Evolutionary conservation across 2,113 vertebrate genomes (phyloP), one percentile per base, ranked within the genome.

Genomic region (Glareola pratincola): DNA sequence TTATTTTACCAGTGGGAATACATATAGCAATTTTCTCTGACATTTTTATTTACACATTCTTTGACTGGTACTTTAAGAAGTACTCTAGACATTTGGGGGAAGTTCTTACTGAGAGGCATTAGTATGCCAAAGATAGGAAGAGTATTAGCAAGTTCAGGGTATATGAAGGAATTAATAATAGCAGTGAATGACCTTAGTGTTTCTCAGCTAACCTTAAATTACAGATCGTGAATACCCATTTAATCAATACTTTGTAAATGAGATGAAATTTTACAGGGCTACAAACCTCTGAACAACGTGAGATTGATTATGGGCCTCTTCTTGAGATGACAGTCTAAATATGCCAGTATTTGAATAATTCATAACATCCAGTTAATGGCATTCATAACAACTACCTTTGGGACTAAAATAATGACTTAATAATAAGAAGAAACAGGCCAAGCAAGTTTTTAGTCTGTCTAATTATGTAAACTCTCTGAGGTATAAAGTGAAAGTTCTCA

Each of bases 321-420:
- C 68, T 91, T 53, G 60, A 96, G 85, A 81, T 68, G 67, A 50
- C 85, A 93, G 43, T 82, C n/a, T 94, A 43, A 92, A 74, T 8
- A 36, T 86, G 34, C 41, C 71, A 89, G 68, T 63, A 71, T 72
- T 83, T 96, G 92, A 95, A 96, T 97, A 88, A 97, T 92, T 96
- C 87, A 88, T 74, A 51, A 91, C 34, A 69, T 36, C 45, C 41
- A 63, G 37, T 85, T 97, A 94, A 92, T 92, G 59, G 20, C 66
- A 87, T 97, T 96, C 51, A 59, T 95, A 91, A 81, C 51, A 91
- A 88, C 81, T 90, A 93, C 73, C 30, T 94, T 92, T 86, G 92
- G 67, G 81, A 92, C 34, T 93, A 60, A 86, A 96, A 62, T 96
- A 96, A 97, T 90, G 83, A 79, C 54, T 97, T 96, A 96, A 96